Percentiles rank a stretch among this genome's conserved stretches.
Conservation (phyloP, 2,797 vertebrate genomes). For the Enteromius viviparus region DNA sequence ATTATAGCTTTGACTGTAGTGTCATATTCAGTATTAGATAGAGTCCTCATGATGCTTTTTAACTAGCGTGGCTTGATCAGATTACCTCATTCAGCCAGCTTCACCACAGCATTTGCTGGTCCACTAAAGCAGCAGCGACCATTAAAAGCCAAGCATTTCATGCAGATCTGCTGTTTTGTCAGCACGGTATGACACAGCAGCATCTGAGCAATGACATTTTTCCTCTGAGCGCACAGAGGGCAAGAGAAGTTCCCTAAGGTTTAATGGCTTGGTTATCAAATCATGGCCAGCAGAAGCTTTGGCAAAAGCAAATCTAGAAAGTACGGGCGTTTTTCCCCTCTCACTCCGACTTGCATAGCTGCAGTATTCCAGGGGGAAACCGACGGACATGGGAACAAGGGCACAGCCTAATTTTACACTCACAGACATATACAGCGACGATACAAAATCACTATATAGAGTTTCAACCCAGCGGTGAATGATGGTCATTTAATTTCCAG, state of each 20-base stretch:
- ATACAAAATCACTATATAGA: constrained; percentile 27
- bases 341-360: background rate
- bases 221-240: background rate
- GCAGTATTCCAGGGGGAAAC: constrained; percentile 11
- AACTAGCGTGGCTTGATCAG: background rate
- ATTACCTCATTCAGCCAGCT: background rate
- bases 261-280: constrained; percentile 19
- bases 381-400: constrained; percentile 37
- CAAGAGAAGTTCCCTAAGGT: constrained; percentile 3
- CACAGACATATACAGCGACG: background rate
- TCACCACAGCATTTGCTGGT: background rate
- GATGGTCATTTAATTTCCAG: constrained; percentile 24
- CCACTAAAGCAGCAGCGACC: background rate
- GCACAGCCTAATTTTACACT: constrained; percentile 27
- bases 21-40: background rate
- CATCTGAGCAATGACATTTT: constrained; percentile 4
- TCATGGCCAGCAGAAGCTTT: constrained; percentile 27
- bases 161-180: background rate
- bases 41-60: background rate
- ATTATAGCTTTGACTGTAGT: background rate
- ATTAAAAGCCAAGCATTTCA: background rate
- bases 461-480: constrained; percentile 3
- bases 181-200: background rate
- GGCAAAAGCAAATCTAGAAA: constrained; percentile 12
- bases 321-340: background rate